Evolutionary conservation across 2,113 vertebrate species (phyloP).

Genomic region (Solea senegalensis): DNA sequence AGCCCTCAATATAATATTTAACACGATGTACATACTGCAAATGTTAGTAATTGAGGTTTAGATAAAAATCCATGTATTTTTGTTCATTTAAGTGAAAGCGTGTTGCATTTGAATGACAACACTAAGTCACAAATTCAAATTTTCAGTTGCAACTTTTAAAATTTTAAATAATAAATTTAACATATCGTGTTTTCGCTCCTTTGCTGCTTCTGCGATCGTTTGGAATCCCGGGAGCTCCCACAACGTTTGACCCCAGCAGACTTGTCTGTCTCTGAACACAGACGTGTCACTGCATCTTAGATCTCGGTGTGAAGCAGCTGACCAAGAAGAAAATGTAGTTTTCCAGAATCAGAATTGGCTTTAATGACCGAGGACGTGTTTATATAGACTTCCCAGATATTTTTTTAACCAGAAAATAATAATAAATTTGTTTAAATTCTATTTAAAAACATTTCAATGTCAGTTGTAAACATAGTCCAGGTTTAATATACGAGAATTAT

Average conservation of each 20-base stretch:
- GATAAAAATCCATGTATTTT: neutral
- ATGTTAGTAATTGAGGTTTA: conserved; percentile 5
- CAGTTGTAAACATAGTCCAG: neutral
- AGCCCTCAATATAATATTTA: too few relatives aligned
- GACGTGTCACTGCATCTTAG: neutral
- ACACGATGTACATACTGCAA: conserved; percentile 39
- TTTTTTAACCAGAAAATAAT: neutral
- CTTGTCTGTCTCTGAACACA: conserved; percentile 35
- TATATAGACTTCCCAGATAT: too few relatives aligned
- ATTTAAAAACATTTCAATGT: neutral
- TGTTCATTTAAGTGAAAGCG: neutral
- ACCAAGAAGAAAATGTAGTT: neutral
- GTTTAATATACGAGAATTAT: neutral
- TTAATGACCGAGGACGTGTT: too few relatives aligned
- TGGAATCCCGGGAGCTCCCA: conserved; percentile 62
- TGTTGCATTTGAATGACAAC: too few relatives aligned
- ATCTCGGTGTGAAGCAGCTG: too few relatives aligned
- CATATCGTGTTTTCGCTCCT: too few relatives aligned
- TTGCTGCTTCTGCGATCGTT: neutral
- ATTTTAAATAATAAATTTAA: too few relatives aligned
- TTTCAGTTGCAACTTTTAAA: too few relatives aligned
- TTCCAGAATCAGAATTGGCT: neutral
- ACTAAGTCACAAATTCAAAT: too few relatives aligned
- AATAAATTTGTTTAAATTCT: neutral
- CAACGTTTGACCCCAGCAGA: conserved; percentile 31